These are phyloP conservation scores for Podarcis cretensis DNA, from an alignment of 2,113 vertebrate species.

Conservation along the genomic window DNA sequence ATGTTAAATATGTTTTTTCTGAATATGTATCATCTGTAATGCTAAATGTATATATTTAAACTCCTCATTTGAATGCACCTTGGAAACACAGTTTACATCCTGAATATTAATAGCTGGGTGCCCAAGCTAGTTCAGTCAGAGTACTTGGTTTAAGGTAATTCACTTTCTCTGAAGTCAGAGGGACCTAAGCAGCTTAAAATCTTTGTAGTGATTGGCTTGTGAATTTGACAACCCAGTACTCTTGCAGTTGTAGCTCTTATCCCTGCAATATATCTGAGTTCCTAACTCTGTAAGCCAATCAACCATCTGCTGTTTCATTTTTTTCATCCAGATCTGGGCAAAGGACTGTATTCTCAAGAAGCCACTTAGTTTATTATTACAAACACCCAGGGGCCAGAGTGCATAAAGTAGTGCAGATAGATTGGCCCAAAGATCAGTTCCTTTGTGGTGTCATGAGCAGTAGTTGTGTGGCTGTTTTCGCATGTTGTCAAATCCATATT, in stretches of 20 bases:
- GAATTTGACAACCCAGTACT: not conserved
- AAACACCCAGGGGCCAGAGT: not conserved
- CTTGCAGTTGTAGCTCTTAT: not conserved
- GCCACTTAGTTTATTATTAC: slow-evolving; percentile 8
- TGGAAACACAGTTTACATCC: not conserved
- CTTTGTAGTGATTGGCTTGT: not conserved
- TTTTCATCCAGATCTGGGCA: slow-evolving; percentile 5
- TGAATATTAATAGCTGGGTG: not conserved
- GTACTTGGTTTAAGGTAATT: not conserved
- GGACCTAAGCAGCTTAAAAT: not conserved
- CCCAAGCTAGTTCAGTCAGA: not conserved
- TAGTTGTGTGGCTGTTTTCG: not conserved
- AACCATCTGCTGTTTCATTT: not conserved
- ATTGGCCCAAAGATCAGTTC: not conserved
- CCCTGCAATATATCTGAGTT: not conserved
- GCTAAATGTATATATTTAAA: not conserved
- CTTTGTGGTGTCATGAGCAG: not conserved
- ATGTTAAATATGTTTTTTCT: not conserved
- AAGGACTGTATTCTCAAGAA: not conserved
- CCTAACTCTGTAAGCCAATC: not conserved
- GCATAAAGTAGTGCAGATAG: not conserved
- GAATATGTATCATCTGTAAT: not conserved
- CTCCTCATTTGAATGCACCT: no score
- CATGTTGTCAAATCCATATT: not conserved
- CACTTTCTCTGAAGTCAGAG: not conserved